Conservation (phyloP, 2,113 vertebrate genomes). For the Chaetorhynchus papuensis region DNA sequence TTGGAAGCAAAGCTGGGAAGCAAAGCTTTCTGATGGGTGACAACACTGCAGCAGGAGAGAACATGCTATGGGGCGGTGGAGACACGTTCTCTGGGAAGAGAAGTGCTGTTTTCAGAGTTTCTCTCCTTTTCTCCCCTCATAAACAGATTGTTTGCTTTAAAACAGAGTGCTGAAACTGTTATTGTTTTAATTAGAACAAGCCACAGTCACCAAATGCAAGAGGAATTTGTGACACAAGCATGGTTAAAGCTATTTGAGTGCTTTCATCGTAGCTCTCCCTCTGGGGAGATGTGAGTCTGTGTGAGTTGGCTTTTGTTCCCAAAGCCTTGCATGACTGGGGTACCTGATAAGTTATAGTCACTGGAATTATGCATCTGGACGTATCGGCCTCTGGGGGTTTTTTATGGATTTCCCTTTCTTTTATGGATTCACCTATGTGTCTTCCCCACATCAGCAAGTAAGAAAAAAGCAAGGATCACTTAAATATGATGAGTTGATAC, state of each 20-base stretch:
- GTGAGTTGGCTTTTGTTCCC: not conserved
- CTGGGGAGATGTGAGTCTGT: not conserved
- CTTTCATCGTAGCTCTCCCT: not conserved
- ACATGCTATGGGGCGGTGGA: not conserved
- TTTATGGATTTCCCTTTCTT: not conserved
- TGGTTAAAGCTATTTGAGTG: constrained; percentile 4
- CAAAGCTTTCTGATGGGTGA: not conserved
- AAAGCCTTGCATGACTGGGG: not conserved
- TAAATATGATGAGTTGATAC: not conserved
- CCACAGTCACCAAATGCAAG: not conserved
- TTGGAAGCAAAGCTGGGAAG: not conserved
- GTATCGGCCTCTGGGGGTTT: not conserved
- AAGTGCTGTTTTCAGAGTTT: not conserved
- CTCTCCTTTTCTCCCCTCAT: not conserved
- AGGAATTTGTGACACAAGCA: constrained; percentile 16
- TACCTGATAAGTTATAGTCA: not conserved
- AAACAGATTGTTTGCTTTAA: not conserved
- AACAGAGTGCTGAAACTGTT: not conserved
- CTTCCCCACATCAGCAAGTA: not conserved
- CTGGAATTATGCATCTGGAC: not conserved
- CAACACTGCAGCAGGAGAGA: not conserved
- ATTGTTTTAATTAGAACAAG: not conserved
- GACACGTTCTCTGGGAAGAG: not conserved
- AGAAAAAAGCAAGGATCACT: not conserved
- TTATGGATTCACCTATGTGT: not conserved